Base-by-base conservation (phyloP, 2,113 vertebrate species). In the Lucifuga dentata region DNA sequence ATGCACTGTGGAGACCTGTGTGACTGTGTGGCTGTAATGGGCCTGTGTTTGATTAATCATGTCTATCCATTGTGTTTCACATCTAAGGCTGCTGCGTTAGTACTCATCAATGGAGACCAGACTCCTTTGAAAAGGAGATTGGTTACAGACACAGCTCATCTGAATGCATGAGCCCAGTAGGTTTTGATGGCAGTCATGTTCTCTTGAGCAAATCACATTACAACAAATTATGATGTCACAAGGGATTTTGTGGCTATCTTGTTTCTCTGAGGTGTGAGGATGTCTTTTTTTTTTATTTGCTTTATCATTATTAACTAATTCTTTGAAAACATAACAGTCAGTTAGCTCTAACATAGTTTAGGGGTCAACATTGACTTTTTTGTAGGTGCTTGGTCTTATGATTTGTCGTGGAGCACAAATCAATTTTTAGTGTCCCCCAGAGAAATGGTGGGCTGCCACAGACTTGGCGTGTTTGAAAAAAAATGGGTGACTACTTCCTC, bases 1-100 rank as follows among this genome's bases (percentile, higher is more conserved):
- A 91, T 85, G 83, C 79, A 78, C 49, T 36, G 65, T 73, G 76
- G 80, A 87, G 83, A 71, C 74, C 76, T 86, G 86, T 68, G 80
- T 76, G 80, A 86, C 85, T 89, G 88, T 86, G 80, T 81, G 83
- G 78, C 86, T 86, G 77, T 93, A 88, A 92, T 91, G 83, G 85
- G 78, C 74, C 80, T 85, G 87, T 84, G 86, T 92, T 92, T 90
- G 87, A 86, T 86, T 92, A 85, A 91, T 92, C 89, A 90, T 88
- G 86, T 89, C 77, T 52, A 76, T 68, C 83, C 81, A 88, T 91
- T 92, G 90, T 92, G 85, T 85, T 67, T 77, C 80, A 91, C 81
- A 89, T 92, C 85, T 90, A 88, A 91, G 86, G 77, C 88, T 74
- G 74, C 76, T 63, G 74, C 63, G 74, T 84, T 87, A 83, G 70